Base-by-base conservation (phyloP, 2,113 vertebrate species). In the Arvicanthis niloticus region DNA sequence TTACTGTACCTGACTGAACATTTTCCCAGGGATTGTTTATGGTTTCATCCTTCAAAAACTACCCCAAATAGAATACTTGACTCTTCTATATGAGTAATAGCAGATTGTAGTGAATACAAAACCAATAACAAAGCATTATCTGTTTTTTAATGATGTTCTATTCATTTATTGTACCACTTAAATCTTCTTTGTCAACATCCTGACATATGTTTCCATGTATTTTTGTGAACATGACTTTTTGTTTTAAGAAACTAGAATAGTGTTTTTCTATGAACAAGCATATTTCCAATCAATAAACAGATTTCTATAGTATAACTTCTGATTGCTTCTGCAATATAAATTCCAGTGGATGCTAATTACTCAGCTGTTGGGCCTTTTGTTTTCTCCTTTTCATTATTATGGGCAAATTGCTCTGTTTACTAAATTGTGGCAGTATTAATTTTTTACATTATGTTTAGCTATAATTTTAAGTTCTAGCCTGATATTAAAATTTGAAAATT, bases 281-380 rank as follows among this genome's bases (percentile, higher is more conserved):
- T 37, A 70, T 53, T 90, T 73, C 19, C 45, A 29, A 72, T 82
- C 9, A 51, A 15, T 67, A 89, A 91, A 48, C 11, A 67, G 12
- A 75, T 91, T 87, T 94, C 56, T 89, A 24, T 24, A 85, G 48
- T 77, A 53, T 34, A 58, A 60, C 70, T 92, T 91, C 89, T 86
- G 81, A 81, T 91, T 16, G 21, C 40, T 78, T 85, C n/a, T 91
- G 22, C 11, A 86, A 29, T 82, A 37, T 68, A 51, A 77, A 65
- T 91, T 88, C 95, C 86, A 81, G 53, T 93, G 12, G 19, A 11
- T 96, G 4, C 37, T 78, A 34, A 58, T 90, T 90, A 91, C 31
- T 91, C 8, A 80, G 17, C 40, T 51, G 2, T 91, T 77, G 7
- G n/a, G 37, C 15, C 56, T 96, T 94, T 62, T 65, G 6, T 75